These are phyloP conservation scores for Salarias fasciatus DNA, from an alignment of 2,797 vertebrate genomes.

Conservation along the genomic window DNA sequence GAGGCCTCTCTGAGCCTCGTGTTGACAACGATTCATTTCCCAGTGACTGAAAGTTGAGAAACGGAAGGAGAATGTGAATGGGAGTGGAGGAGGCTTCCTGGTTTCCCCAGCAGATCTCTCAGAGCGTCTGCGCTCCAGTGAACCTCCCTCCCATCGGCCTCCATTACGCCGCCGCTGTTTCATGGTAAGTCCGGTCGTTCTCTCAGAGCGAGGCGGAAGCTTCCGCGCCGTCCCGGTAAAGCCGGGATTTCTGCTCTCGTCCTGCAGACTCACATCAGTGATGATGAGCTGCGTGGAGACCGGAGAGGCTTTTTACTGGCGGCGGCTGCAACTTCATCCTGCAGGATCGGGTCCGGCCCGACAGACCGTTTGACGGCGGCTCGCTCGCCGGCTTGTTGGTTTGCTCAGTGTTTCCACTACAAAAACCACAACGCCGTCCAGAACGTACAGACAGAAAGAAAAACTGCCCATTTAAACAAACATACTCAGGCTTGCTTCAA, in stretches of 20 bases:
- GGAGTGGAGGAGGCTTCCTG: constrained; percentile 23
- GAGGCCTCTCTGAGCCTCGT: too few species aligned
- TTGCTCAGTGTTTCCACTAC: constrained; percentile 1
- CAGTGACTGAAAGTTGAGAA: constrained; percentile 33
- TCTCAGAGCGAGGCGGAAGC: constrained; percentile 28
- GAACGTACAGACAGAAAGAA: not conserved
- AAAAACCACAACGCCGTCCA: not conserved
- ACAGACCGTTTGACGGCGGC: constrained; percentile 62
- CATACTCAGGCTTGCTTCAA: not conserved
- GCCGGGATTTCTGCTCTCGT: not conserved
- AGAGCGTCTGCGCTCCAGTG: constrained; percentile 66
- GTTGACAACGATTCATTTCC: too few species aligned
- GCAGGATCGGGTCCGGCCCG: constrained; percentile 61
- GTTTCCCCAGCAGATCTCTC: constrained; percentile 44
- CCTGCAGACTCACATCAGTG: constrained; percentile 61
- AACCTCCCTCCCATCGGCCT: constrained; percentile 64
- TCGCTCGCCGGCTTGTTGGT: constrained; percentile 16
- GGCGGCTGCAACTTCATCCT: constrained; percentile 70
- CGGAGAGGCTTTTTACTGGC: constrained; percentile 62
- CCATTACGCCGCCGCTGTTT: constrained; percentile 59
- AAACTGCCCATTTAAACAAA: too few species aligned
- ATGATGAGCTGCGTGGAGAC: constrained; percentile 69
- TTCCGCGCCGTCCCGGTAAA: constrained; percentile 24
- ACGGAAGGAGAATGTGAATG: constrained; percentile 6
- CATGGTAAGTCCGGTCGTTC: constrained; percentile 48